A percentile compares a stretch with the other conserved stretches of the same genome.
Evolutionary conservation across 2,797 vertebrate genomes (phyloP).

Genomic region (Notolabrus celidotus): DNA sequence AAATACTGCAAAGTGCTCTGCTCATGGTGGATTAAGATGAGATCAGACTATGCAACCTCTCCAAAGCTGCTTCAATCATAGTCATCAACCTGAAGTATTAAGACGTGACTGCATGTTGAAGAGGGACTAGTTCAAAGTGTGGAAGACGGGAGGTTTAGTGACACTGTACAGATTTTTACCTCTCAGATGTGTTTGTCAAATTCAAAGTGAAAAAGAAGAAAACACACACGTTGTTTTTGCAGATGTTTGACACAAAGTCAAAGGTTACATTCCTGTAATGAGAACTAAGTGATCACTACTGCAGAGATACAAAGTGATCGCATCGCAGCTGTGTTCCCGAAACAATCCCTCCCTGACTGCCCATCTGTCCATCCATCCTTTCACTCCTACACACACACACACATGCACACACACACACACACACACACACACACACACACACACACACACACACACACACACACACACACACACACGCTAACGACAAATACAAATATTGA

Average conservation of each 20-base stretch:
- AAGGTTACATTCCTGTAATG: conserved; percentile 53
- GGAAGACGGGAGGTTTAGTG: background rate
- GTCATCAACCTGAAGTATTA: too few relatives aligned
- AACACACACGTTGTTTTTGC: background rate
- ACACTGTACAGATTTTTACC: background rate
- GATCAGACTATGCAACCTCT: too few relatives aligned
- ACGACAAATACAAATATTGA: background rate
- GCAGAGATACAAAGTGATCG: conserved; percentile 55
- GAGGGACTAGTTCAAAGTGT: too few relatives aligned
- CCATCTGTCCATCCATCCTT: conserved; percentile 62
- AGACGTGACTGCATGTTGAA: too few relatives aligned
- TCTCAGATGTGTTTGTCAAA: background rate
- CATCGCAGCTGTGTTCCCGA: conserved; percentile 77
- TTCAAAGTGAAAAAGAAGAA: background rate
- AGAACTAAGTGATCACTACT: conserved; percentile 52
- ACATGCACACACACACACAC: background rate
- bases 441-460: background rate
- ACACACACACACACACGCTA: background rate
- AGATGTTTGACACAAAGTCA: conserved; percentile 14
- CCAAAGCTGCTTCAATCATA: too few relatives aligned
- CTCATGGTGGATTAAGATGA: too few relatives aligned
- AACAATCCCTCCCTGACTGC: conserved; percentile 79
- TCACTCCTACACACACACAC: conserved; percentile 13
- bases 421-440: background rate
- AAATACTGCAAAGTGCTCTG: too few relatives aligned